Base-by-base conservation (phyloP, 2,888 invertebrate species). In the Scaptomyza polygonia region DNA sequence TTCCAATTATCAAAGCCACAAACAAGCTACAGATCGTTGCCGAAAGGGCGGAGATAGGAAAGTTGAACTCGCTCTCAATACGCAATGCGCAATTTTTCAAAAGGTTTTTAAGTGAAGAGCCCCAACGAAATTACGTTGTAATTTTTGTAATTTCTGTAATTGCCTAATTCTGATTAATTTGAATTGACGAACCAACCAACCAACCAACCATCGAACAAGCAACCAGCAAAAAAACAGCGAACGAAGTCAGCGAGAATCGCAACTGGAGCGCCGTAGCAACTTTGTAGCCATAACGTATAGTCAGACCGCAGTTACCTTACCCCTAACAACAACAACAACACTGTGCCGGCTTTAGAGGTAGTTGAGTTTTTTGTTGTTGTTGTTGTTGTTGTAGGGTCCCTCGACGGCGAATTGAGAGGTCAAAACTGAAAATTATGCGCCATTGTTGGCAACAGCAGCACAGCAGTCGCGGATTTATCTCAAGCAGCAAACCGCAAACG, bases 61-160 rank as follows among this genome's bases (percentile, higher is more conserved):
- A 34, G 44, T 66, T 42, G 16, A 52, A 52, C 44, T 59, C 62
- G 77, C 77, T 66, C 72, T 68, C 77, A 73, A 79, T 79, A 79
- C 83, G 83, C 77, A 79, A 83, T 69, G 79, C 83, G 80, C 85
- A 83, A 87, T 81, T 83, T 87, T 86, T 87, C 83, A 85, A 86
- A 87, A 86, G 86, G 85, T 80, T 81, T 87, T 85, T 81, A 87
- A 73, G 78, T 72, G 86, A 83, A 86, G 86, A 86, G 83, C 62
- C 68, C 48, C 71, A 44, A 36, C 58, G 71, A 85, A 88, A 90
- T 88, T 88, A 86, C 90, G 81, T 79, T 89, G 89, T 88, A 89
- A 89, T 90, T 89, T 90, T 89, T 88, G 88, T 90, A 90, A 89
- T 90, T 89, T 90, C 90, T 90, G 90, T 89, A 90, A 90, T 90